These are phyloP conservation scores for Chelonus formosanus DNA, from an alignment of 2,888 invertebrate genomes.

Conservation along the genomic window DNA sequence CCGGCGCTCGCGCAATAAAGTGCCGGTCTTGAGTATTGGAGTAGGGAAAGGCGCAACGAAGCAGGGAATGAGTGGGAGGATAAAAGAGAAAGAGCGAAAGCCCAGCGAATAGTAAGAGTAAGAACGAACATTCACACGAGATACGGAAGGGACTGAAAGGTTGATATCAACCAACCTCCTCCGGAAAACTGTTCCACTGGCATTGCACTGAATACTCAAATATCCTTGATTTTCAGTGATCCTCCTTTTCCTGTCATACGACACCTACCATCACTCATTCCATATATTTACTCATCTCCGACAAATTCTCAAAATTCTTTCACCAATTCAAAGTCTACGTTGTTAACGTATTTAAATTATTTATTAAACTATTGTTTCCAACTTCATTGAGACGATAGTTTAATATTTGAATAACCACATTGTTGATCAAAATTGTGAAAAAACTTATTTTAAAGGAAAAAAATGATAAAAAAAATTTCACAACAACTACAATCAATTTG, in stretches of 20 bases:
- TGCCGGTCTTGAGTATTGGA: slow-evolving; percentile 28
- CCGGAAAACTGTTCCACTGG: slow-evolving; percentile 25
- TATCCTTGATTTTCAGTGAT: slow-evolving; percentile 28
- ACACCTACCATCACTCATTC: background rate
- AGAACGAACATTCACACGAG: slow-evolving; percentile 10
- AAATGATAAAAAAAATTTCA: too few relatives aligned
- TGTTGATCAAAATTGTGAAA: too few relatives aligned
- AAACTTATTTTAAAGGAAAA: too few relatives aligned
- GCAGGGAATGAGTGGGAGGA: slow-evolving; percentile 4
- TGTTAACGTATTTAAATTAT: too few relatives aligned
- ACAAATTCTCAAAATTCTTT: too few relatives aligned
- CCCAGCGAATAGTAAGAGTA: background rate
- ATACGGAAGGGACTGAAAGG: background rate
- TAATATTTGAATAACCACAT: too few relatives aligned
- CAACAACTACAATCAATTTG: too few relatives aligned
- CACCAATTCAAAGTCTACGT: too few relatives aligned
- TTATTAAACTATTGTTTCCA: too few relatives aligned
- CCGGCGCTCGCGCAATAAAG: slow-evolving; percentile 52
- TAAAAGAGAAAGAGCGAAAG: background rate
- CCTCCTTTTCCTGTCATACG: slow-evolving; percentile 19
- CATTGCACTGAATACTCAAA: slow-evolving; percentile 19
- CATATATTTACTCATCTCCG: too few relatives aligned
- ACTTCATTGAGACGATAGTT: too few relatives aligned
- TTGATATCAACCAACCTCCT: slow-evolving; percentile 12
- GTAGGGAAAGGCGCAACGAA: background rate